Evolutionary conservation across 2,888 invertebrate species (phyloP), one percentile per base, ranked within the genome.

Genomic region (Hypolimnas misippus): DNA sequence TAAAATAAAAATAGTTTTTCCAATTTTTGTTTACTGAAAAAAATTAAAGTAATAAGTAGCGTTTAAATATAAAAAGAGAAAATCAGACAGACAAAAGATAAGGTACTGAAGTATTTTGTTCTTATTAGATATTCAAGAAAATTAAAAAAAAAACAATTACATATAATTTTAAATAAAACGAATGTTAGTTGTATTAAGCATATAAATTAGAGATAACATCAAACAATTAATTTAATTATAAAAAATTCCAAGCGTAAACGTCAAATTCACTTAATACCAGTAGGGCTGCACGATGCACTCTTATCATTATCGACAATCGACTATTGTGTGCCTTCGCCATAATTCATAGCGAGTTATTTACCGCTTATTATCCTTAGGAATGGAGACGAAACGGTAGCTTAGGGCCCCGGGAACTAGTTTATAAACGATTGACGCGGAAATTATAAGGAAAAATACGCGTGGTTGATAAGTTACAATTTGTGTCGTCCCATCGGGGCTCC

Each of bases 321-420:
- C 49, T 69, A 81, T 82, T 79, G 79, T 78, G 63, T 63, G 56
- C 62, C 73, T 71, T 75, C 76, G 70, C 72, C 72, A 76, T 84
- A 85, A 82, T 70, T 84, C 78, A 82, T 79, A 68, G 60, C 56
- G 65, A 65, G 75, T 74, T 78, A 79, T 83, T 84, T 86, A 85
- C 81, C 75, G 80, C 64, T 80, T 75, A 83, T 80, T 82, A 83
- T 82, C 72, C 71, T 67, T 71, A 72, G 65, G 73, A 73, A 76
- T 72, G 71, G 70, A 75, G 74, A 79, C 70, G 73, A 76, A 81
- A 86, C 84, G 71, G 86, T 85, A 84, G 86, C 87, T 80, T 57
- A 67, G 55, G 80, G 84, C 82, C 67, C 53, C 10, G 21, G 57
- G 54, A 67, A 67, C 67, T 19, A 57, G 65, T 67, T 65, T 44